Base-by-base conservation (phyloP, 2,113 vertebrate genomes). In the Romanogobio albipinnatus region DNA sequence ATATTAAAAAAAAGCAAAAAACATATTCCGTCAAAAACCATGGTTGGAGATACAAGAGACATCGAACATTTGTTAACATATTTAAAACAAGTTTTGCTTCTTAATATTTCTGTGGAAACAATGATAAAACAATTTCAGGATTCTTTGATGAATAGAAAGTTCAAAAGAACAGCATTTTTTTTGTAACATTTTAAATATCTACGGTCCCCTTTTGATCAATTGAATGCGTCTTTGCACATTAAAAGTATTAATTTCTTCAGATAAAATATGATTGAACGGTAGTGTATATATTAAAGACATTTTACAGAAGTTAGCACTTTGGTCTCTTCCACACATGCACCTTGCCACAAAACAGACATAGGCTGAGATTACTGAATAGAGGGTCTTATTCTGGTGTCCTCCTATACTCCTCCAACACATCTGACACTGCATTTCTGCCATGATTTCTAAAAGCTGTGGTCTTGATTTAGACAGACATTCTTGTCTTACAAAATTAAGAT, bases 361-460 rank as follows among this genome's bases (percentile, higher is more conserved):
- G 10, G n/a, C 22, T 22, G 39, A 11, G 45, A 47, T 47, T 45
- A 47, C 39, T 47, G 10, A 71, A 6, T 6, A 13, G 10, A 47
- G 9, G n/a, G 9, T 47, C 45, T 47, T 47, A 11, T 47, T 47
- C 45, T 13, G 2, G 10, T 47, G 11, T 47, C 47, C 1, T 47
- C 10, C 47, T n/a, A 14, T 79, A 33, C 39, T 39, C 39, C n/a
- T 43, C 36, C 51, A 56, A 9, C 53, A 73, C 49, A 15, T 47
- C 19, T 70, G 22, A 22, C 59, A 19, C 43, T 49, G 66, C 3
- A 19, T 29, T 77, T 39, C 9, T 47, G 70, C 19, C 70, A 45
- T 73, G 75, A 58, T 77, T 66, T 79, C 74, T 68, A 39, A n/a
- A 15, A 45, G 71, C 43, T 56, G 45, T 9, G 39, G 22, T 33